A percentile compares a stretch with the other conserved stretches of the same genome.
phyloP scores from a whole-genome alignment of 37 sponge, comb jelly and placozoan species.

The Geodia barretti region DNA sequence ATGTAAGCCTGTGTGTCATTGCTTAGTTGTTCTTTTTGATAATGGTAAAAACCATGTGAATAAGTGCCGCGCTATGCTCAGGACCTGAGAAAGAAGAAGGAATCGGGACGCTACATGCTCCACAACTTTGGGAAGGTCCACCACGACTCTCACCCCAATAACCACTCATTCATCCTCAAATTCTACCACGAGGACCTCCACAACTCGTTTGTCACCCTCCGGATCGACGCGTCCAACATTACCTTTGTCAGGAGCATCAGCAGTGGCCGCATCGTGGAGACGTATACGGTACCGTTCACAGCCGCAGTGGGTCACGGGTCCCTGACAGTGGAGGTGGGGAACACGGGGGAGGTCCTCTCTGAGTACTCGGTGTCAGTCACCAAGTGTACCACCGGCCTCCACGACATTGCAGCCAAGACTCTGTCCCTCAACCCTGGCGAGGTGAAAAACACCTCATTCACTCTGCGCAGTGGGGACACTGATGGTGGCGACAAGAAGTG shows the following conservation, averaged over 20 bases:
- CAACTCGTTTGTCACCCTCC: conserved; percentile 71
- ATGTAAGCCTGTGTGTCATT: conserved; percentile 64
- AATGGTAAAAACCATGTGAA: background rate
- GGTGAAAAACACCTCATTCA: conserved; percentile 33
- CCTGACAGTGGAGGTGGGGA: conserved; percentile 64
- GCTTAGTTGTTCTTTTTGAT: background rate
- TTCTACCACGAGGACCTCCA: conserved; percentile 60
- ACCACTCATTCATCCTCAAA: conserved; percentile 59
- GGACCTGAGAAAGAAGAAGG: conserved; percentile 25
- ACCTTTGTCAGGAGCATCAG: conserved; percentile 65
- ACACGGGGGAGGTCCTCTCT: conserved; percentile 66
- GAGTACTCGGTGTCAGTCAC: conserved; percentile 57
- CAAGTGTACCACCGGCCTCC: conserved; percentile 41
- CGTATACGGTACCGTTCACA: conserved; percentile 36
- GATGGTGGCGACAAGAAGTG: conserved; percentile 31
- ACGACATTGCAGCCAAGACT: conserved; percentile 15
- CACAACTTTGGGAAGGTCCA: conserved; percentile 69
- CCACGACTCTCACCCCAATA: conserved; percentile 48
- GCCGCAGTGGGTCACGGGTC: conserved; percentile 36
- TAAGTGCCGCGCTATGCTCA: background rate
- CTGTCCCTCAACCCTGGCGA: conserved; percentile 52
- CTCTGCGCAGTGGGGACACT: conserved; percentile 23
- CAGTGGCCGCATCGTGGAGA: conserved; percentile 62
- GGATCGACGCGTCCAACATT: conserved; percentile 69
- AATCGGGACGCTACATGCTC: conserved; percentile 59